Evolutionary conservation across 2,888 invertebrate genomes (phyloP).

Genomic region (Diachrysia chrysitis): DNA sequence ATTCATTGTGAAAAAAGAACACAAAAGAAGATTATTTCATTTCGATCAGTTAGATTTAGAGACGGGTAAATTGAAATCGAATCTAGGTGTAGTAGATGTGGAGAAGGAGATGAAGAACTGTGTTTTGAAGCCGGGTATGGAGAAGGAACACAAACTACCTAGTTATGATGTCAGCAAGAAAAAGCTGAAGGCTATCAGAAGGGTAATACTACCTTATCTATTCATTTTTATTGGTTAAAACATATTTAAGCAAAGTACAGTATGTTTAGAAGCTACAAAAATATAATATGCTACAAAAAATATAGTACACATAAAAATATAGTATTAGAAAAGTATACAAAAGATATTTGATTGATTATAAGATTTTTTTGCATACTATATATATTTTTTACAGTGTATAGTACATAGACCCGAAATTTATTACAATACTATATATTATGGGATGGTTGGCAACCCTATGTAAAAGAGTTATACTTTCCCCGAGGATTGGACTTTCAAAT

Average conservation of each 20-base stretch:
- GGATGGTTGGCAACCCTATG: too few species aligned
- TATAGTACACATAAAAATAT: too few species aligned
- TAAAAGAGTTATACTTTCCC: too few species aligned
- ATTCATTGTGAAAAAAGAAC: constrained; percentile 71
- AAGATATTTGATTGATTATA: too few species aligned
- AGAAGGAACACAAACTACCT: constrained; percentile 90
- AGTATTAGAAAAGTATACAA: too few species aligned
- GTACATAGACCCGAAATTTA: too few species aligned
- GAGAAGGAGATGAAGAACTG: constrained; percentile 91
- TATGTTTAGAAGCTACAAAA: too few species aligned
- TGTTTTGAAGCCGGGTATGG: constrained; percentile 90
- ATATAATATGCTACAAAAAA: neutral
- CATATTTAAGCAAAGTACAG: too few species aligned
- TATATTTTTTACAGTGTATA: too few species aligned
- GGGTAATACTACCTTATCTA: constrained; percentile 75
- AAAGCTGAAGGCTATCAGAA: constrained; percentile 88
- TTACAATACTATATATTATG: too few species aligned
- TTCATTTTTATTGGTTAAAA: neutral
- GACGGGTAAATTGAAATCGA: constrained; percentile 81
- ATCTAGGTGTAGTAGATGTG: constrained; percentile 80
- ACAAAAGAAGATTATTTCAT: constrained; percentile 72
- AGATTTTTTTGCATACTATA: too few species aligned
- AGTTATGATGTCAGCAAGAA: constrained; percentile 89
- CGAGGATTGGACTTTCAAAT: too few species aligned
- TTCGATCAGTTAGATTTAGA: constrained; percentile 80